Evolutionary conservation across 2,888 invertebrate species (phyloP).

Genomic region (Caenorhabditis angaria): DNA sequence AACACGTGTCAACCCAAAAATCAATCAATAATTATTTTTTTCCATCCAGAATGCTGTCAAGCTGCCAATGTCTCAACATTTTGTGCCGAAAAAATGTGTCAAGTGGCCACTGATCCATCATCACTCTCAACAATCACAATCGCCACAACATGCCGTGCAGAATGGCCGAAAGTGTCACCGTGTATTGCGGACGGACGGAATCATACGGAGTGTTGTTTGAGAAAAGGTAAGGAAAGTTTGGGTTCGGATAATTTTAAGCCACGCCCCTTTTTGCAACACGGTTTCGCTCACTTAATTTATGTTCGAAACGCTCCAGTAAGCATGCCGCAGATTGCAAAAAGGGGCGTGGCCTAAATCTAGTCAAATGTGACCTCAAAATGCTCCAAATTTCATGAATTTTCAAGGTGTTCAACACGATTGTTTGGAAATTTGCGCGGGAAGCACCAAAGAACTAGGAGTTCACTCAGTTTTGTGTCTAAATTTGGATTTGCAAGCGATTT

Average conservation of each 20-base stretch:
- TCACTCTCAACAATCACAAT: constrained; percentile 55
- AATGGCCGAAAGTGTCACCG: constrained; percentile 56
- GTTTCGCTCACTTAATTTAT: too few species aligned
- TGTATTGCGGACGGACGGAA: constrained; percentile 77
- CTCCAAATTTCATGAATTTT: too few species aligned
- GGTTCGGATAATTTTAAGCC: too few species aligned
- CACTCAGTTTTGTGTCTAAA: constrained; percentile 60
- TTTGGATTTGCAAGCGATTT: constrained; percentile 59
- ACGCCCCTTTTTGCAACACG: too few species aligned
- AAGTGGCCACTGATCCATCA: constrained; percentile 43
- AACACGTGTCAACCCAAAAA: too few species aligned
- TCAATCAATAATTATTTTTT: constrained; percentile 6
- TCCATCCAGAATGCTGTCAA: constrained; percentile 59
- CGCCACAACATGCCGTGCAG: constrained; percentile 56
- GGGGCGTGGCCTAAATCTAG: too few species aligned
- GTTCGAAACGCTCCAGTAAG: too few species aligned
- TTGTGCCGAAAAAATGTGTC: constrained; percentile 60
- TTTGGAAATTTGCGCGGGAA: constrained; percentile 80
- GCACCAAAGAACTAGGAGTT: constrained; percentile 77
- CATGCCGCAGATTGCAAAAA: too few species aligned
- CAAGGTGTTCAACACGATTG: constrained; percentile 85
- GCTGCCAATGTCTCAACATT: constrained; percentile 44
- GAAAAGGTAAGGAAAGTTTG: too few species aligned
- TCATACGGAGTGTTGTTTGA: constrained; percentile 85
- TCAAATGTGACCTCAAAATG: too few species aligned